Percentiles rank a stretch among this genome's conserved stretches.
These are phyloP conservation scores for Limnephilus lunatus DNA, from an alignment of 2,888 invertebrate genomes.

Conservation along the genomic window DNA sequence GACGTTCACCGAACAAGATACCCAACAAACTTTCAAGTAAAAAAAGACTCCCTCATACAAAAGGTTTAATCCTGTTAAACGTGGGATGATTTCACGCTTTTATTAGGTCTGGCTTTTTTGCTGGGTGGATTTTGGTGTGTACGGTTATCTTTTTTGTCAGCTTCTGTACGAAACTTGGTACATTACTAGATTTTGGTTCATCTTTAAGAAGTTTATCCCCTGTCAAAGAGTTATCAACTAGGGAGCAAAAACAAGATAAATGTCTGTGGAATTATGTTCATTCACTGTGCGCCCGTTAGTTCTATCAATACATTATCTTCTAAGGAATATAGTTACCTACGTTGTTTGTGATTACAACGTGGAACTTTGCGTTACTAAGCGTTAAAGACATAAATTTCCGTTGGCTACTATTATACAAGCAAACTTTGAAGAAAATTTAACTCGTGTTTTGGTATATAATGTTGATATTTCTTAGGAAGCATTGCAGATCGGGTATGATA, in stretches of 20 bases:
- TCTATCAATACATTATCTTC: not conserved
- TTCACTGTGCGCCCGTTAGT: not conserved
- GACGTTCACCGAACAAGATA: not conserved
- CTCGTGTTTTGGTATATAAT: not conserved
- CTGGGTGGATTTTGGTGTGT: not conserved
- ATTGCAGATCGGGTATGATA: too few relatives aligned
- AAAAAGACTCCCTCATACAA: not conserved
- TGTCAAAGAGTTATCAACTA: slow-evolving; percentile 20
- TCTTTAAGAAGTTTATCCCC: slow-evolving; percentile 11
- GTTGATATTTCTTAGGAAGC: too few relatives aligned
- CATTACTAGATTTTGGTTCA: slow-evolving; percentile 21
- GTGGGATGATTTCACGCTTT: not conserved
- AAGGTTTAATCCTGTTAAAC: not conserved
- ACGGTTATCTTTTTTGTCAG: not conserved
- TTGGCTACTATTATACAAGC: not conserved
- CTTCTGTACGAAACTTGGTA: slow-evolving; percentile 6
- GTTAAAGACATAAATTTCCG: not conserved
- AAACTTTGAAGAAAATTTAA: not conserved
- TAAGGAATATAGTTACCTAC: not conserved
- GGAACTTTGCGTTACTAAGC: not conserved
- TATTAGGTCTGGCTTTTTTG: not conserved
- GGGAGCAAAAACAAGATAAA: slow-evolving; percentile 8
- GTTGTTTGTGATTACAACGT: not conserved
- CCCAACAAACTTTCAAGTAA: not conserved
- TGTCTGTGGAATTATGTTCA: not conserved